Percentiles rank a stretch among this genome's conserved stretches.
Evolutionary conservation across 2,888 invertebrate species (phyloP).

Genomic region (Peribatodes rhomboidaria): DNA sequence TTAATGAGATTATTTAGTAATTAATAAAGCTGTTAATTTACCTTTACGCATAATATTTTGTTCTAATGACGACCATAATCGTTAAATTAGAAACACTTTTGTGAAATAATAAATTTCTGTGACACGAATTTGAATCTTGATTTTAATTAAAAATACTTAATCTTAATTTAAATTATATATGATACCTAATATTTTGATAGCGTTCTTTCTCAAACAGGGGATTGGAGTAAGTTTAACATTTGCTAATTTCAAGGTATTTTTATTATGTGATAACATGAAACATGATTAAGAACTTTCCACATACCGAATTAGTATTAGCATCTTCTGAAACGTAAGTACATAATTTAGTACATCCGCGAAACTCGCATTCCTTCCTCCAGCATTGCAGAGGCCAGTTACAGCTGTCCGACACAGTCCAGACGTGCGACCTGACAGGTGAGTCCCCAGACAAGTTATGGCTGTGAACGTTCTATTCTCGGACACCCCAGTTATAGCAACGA

Average conservation of each 20-base stretch:
- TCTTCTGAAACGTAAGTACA: background rate
- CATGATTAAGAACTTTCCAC: too few relatives aligned
- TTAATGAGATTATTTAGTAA: constrained; percentile 32
- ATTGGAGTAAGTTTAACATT: too few relatives aligned
- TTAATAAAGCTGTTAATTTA: constrained; percentile 36
- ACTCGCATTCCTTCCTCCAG: constrained; percentile 8
- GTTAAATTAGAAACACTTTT: constrained; percentile 25
- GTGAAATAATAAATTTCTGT: constrained; percentile 14
- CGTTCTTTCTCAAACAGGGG: too few relatives aligned
- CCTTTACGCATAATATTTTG: constrained; percentile 21
- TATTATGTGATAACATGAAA: too few relatives aligned
- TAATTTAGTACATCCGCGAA: constrained; percentile 7
- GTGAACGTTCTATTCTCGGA: constrained; percentile 64
- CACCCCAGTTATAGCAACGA: constrained; percentile 44
- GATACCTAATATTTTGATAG: background rate
- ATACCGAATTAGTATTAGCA: background rate
- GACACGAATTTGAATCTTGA: constrained; percentile 6
- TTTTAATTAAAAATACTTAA: constrained; percentile 6
- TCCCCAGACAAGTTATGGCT: constrained; percentile 60
- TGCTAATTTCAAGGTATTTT: too few relatives aligned
- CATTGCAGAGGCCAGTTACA: constrained; percentile 15
- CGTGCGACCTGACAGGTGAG: constrained; percentile 65
- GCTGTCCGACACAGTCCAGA: constrained; percentile 59
- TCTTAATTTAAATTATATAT: background rate
- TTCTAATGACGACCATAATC: constrained; percentile 30